Conservation (phyloP, 2,113 vertebrate genomes). For the Prunella himalayana region DNA sequence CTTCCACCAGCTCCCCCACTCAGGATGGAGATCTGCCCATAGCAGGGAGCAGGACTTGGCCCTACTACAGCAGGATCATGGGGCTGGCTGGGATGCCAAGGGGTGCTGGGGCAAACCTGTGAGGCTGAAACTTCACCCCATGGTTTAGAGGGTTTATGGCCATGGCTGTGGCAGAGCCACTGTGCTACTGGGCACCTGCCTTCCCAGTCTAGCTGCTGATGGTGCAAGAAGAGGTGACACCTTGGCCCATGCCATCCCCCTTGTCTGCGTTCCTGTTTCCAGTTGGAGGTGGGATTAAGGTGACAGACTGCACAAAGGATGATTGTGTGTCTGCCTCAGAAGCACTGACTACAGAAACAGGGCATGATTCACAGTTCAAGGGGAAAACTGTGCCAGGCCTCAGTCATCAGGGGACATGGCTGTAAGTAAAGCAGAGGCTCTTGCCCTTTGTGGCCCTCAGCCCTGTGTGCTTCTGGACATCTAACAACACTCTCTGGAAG, state of each 20-base stretch:
- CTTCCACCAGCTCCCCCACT: background rate
- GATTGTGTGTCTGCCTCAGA: background rate
- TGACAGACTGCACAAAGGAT: background rate
- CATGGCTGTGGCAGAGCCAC: fast-evolving
- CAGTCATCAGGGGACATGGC: background rate
- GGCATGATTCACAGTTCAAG: background rate
- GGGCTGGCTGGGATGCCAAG: fast-evolving
- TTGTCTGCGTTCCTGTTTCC: background rate
- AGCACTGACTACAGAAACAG: background rate
- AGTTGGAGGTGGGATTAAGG: background rate
- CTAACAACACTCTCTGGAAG: background rate
- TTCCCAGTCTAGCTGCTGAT: background rate
- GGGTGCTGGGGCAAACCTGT: background rate
- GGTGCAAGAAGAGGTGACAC: background rate
- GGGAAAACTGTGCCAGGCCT: background rate
- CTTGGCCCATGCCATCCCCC: too few species aligned
- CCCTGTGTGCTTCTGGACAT: background rate
- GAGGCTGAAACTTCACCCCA: background rate
- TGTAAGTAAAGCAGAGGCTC: background rate
- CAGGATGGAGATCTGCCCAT: background rate
- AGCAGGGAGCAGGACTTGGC: background rate
- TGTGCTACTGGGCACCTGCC: fast-evolving
- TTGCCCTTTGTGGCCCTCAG: background rate
- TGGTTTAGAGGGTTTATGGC: background rate
- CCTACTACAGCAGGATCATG: fast-evolving